Evolutionary conservation across 92 coral and sea anemone species (phyloP).

Genomic region (Anthopleura xanthogrammica): DNA sequence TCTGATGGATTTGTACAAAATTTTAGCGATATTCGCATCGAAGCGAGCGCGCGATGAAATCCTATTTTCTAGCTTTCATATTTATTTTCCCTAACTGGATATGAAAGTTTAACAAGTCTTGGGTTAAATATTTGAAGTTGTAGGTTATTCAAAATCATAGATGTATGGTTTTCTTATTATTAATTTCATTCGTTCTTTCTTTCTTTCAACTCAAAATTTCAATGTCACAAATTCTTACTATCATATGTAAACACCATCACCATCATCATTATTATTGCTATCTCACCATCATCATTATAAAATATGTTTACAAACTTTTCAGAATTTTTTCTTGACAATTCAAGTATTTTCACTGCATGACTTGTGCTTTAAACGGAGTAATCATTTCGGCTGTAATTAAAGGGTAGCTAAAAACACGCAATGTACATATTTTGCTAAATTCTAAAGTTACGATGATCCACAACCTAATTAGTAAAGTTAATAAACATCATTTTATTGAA

Average conservation of each 20-base stretch:
- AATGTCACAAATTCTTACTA: too few relatives aligned
- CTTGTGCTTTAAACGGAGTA: background rate
- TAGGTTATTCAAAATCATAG: too few relatives aligned
- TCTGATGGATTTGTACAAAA: background rate
- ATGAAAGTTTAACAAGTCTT: too few relatives aligned
- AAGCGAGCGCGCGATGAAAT: background rate
- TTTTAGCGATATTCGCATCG: background rate
- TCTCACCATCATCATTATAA: background rate
- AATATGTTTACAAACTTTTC: background rate
- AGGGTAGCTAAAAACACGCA: background rate
- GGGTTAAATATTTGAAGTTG: too few relatives aligned
- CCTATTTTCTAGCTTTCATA: too few relatives aligned
- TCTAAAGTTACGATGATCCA: background rate
- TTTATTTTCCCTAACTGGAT: too few relatives aligned
- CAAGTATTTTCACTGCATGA: background rate
- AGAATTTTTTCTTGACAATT: background rate
- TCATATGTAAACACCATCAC: too few relatives aligned
- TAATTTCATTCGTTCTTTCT: too few relatives aligned
- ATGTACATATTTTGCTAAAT: conserved; percentile 1
- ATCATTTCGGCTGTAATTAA: background rate
- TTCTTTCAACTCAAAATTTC: too few relatives aligned
- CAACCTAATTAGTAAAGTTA: background rate
- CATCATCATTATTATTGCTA: too few relatives aligned
- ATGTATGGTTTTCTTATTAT: too few relatives aligned
- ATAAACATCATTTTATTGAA: background rate